These are phyloP conservation scores for Ypsolopha scabrella DNA, from an alignment of 2,888 invertebrate species.

Conservation along the genomic window DNA sequence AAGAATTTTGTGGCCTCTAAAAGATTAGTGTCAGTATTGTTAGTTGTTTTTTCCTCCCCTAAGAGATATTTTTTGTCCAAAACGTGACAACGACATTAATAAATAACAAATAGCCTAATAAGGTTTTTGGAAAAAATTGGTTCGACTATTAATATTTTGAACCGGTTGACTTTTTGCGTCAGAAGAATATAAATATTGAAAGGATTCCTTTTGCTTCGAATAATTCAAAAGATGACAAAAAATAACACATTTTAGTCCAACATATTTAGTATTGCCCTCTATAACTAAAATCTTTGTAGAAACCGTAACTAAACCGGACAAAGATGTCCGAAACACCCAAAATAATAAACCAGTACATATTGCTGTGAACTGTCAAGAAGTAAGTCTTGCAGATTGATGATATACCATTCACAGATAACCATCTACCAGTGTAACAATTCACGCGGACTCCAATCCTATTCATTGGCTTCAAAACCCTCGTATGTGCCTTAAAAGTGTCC, in stretches of 20 bases:
- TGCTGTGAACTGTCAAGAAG: slow-evolving; percentile 41
- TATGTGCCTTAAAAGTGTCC: slow-evolving; percentile 62
- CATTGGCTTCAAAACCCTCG: slow-evolving; percentile 27
- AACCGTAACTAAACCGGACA: no score
- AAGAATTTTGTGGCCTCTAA: slow-evolving; percentile 43
- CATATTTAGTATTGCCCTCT: no score
- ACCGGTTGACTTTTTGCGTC: slow-evolving; percentile 2
- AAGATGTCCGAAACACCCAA: not conserved
- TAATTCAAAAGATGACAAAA: no score
- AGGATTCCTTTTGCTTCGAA: no score
- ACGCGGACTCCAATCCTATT: slow-evolving; percentile 28
- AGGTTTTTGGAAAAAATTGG: slow-evolving; percentile 11
- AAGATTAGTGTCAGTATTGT: slow-evolving; percentile 61
- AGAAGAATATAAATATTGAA: not conserved
- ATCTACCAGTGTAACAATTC: slow-evolving; percentile 33
- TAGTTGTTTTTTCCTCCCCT: slow-evolving; percentile 43
- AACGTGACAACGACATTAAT: slow-evolving; percentile 55
- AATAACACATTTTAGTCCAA: no score
- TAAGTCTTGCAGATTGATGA: slow-evolving; percentile 49
- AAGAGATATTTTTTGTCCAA: slow-evolving; percentile 31
- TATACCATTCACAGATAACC: slow-evolving; percentile 27
- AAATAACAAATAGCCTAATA: slow-evolving; percentile 56
- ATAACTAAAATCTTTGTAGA: no score
- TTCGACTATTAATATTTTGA: slow-evolving; percentile 6
- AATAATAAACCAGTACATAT: slow-evolving; percentile 13